Percentiles rank a stretch among this genome's conserved stretches.
Evolutionary conservation across 2,888 invertebrate species (phyloP).

Genomic region (Antheraea assamensis): DNA sequence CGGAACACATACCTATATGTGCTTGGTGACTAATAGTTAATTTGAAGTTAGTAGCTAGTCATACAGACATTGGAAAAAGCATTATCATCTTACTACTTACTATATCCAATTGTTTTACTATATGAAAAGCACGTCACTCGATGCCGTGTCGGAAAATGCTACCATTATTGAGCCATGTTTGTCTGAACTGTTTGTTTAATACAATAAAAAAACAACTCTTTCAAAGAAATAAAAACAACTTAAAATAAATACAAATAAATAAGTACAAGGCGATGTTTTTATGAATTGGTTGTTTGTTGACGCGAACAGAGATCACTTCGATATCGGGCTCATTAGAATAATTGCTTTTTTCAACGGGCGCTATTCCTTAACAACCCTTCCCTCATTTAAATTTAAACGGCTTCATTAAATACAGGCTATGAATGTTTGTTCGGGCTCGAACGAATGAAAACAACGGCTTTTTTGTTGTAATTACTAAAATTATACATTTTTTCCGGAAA

Average conservation of each 20-base stretch:
- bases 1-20: no score
- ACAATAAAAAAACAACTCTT: no score
- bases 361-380: conserved; percentile 47
- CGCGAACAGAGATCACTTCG: conserved; percentile 10
- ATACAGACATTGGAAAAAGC: no score
- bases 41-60: no score
- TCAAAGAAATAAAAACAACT: not conserved
- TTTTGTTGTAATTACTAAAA: conserved; percentile 15
- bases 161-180: no score
- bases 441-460: conserved; percentile 7
- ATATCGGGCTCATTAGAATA: conserved; percentile 51
- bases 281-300: not conserved
- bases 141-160: no score
- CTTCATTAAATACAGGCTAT: conserved; percentile 51
- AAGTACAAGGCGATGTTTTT: not conserved
- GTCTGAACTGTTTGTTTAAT: no score
- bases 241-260: no score
- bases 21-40: no score
- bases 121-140: no score
- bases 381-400: conserved; percentile 55
- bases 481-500: conserved; percentile 4
- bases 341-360: conserved; percentile 53
- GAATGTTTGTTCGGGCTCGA: conserved; percentile 19
- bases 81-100: no score
- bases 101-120: no score